phyloP scores from a whole-genome alignment of 2,888 invertebrate species.

The Agrotis segetum region DNA sequence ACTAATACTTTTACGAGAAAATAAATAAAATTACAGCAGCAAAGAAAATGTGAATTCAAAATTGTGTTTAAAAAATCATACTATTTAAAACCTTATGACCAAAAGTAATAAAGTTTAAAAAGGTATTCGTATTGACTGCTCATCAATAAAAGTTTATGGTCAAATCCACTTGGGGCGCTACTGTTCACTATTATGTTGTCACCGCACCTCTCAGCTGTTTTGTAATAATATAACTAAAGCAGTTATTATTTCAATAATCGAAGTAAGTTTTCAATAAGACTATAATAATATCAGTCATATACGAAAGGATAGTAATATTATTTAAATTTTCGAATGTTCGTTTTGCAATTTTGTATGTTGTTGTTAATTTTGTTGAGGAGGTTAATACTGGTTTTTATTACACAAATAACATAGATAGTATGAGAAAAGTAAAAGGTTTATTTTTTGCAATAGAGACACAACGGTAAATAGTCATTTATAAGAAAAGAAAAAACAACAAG shows the following conservation, averaged over 20 bases:
- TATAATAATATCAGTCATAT: not conserved
- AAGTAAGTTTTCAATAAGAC: no score
- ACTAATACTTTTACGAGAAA: not conserved
- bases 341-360: not conserved
- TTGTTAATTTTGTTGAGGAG: not conserved
- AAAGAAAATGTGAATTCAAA: no score
- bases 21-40: no score
- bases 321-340: not conserved
- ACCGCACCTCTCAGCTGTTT: slow-evolving; percentile 16
- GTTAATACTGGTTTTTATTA: no score
- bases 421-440: no score
- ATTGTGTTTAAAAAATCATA: no score
- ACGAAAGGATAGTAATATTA: not conserved
- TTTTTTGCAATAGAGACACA: no score
- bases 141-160: slow-evolving; percentile 46
- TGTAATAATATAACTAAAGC: not conserved
- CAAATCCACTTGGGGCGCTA: slow-evolving; percentile 29
- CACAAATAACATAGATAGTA: no score
- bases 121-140: not conserved
- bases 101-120: no score
- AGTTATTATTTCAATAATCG: not conserved
- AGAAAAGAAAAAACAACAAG: no score
- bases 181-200: slow-evolving; percentile 20
- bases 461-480: no score
- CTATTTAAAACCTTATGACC: not conserved